Evolutionary conservation across 2,113 vertebrate genomes (phyloP).

Genomic region (Poeciliopsis turrubarensis): DNA sequence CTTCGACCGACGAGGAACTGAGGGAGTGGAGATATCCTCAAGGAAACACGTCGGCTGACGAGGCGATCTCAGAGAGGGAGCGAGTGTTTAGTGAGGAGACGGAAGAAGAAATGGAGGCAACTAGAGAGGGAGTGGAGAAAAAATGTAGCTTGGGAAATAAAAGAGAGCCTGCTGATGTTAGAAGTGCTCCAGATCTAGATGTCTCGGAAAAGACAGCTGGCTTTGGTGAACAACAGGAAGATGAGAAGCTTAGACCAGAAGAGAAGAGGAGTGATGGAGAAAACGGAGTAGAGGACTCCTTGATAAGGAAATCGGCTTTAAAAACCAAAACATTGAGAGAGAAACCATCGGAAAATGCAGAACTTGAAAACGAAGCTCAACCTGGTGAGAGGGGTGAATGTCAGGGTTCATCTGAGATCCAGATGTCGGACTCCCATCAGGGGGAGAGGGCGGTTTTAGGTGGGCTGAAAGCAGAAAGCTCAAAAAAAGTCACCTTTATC

Average conservation of each 20-base stretch:
- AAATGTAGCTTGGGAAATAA: not conserved
- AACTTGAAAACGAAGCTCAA: not conserved
- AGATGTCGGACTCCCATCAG: not conserved
- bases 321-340: not conserved
- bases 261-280: not conserved
- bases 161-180: not conserved
- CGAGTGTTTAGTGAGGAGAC: not conserved
- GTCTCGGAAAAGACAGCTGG: conserved; percentile 6
- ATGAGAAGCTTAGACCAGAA: not conserved
- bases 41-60: not conserved
- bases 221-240: conserved; percentile 5
- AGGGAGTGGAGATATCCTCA: conserved; percentile 61
- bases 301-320: not conserved
- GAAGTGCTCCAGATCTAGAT: not conserved
- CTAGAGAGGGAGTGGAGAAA: not conserved
- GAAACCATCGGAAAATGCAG: rapidly evolving
- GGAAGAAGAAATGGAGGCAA: not conserved
- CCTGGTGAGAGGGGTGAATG: not conserved
- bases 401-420: not conserved
- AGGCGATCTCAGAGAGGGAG: not conserved
- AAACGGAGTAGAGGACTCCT: not conserved
- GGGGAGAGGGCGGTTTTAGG: not conserved
- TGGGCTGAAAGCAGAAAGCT: not conserved
- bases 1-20: conserved; percentile 63
- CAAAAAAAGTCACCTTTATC: conserved; percentile 67